These are phyloP conservation scores for Cyrtorhinus lividipennis DNA, from an alignment of 1,140 invertebrate species.

Conservation along the genomic window DNA sequence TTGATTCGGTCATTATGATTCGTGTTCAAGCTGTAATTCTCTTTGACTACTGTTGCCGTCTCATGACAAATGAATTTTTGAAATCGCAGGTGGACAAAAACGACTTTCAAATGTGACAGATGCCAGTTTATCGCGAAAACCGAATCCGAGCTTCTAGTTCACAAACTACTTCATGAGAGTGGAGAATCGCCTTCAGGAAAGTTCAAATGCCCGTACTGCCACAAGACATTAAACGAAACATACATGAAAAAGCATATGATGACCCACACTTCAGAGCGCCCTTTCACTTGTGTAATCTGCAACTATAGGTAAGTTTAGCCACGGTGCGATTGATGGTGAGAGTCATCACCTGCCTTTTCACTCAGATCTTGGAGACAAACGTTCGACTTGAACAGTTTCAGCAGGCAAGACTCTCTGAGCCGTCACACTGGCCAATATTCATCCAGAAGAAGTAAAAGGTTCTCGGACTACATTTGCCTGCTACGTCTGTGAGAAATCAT, in stretches of 20 bases:
- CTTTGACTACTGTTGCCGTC: too few relatives aligned
- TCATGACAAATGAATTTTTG: too few relatives aligned
- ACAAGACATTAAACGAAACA: constrained; percentile 50
- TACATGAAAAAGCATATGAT: constrained; percentile 52
- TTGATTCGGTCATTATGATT: too few relatives aligned
- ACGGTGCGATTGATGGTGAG: too few relatives aligned
- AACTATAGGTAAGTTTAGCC: constrained; percentile 16
- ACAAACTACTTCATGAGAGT: constrained; percentile 41
- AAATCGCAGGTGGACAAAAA: too few relatives aligned
- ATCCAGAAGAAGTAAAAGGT: neutral
- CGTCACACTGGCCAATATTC: neutral
- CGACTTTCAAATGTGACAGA: constrained; percentile 28
- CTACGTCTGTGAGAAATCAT: neutral
- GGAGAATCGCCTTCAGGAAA: constrained; percentile 25
- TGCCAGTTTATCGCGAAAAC: constrained; percentile 35
- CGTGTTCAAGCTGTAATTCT: too few relatives aligned
- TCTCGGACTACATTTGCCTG: neutral
- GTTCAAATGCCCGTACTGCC: constrained; percentile 48
- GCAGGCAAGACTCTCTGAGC: constrained; percentile 9
- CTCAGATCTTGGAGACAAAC: too few relatives aligned
- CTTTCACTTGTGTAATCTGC: constrained; percentile 48
- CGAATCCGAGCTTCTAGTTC: constrained; percentile 45
- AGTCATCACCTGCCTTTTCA: too few relatives aligned
- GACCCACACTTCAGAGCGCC: constrained; percentile 61
- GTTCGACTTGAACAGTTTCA: too few relatives aligned